Evolutionary conservation across 2,888 invertebrate species (phyloP).

Genomic region (Carcina quercana): DNA sequence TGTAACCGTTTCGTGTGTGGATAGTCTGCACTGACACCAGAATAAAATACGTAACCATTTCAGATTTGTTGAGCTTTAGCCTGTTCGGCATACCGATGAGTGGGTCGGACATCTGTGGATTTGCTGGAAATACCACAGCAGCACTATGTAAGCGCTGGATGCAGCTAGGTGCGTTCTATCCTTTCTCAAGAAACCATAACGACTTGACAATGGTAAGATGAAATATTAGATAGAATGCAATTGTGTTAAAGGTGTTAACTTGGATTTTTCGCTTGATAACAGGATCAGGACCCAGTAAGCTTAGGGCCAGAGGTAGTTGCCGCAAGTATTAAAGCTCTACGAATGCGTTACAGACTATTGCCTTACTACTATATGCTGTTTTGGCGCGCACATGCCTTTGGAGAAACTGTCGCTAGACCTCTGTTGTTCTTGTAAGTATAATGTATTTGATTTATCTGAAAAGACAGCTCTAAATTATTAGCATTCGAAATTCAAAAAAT

Average conservation of each 20-base stretch:
- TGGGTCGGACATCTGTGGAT: constrained; percentile 92
- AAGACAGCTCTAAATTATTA: too few relatives aligned
- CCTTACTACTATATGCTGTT: constrained; percentile 89
- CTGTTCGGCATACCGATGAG: constrained; percentile 88
- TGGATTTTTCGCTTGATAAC: too few relatives aligned
- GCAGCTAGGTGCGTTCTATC: constrained; percentile 91
- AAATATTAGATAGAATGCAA: too few relatives aligned
- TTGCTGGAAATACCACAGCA: constrained; percentile 81
- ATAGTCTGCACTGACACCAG: too few relatives aligned
- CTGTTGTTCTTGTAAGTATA: constrained; percentile 87
- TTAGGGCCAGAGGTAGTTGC: constrained; percentile 79
- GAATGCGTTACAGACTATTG: constrained; percentile 80
- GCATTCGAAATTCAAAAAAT: too few relatives aligned
- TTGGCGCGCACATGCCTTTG: constrained; percentile 79
- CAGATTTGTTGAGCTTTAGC: constrained; percentile 82
- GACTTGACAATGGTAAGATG: constrained; percentile 77
- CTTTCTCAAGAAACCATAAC: constrained; percentile 88
- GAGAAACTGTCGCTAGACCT: constrained; percentile 85
- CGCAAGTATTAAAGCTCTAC: constrained; percentile 78
- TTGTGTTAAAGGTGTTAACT: too few relatives aligned
- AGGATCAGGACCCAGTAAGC: constrained; percentile 91
- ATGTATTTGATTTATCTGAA: too few relatives aligned
- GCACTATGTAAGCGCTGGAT: constrained; percentile 87
- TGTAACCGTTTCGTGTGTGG: too few relatives aligned
- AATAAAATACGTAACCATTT: too few relatives aligned